A percentile compares a stretch with the other conserved stretches of the same genome.
Conservation (phyloP, 2,113 vertebrate species). For the Charadrius vociferus region DNA sequence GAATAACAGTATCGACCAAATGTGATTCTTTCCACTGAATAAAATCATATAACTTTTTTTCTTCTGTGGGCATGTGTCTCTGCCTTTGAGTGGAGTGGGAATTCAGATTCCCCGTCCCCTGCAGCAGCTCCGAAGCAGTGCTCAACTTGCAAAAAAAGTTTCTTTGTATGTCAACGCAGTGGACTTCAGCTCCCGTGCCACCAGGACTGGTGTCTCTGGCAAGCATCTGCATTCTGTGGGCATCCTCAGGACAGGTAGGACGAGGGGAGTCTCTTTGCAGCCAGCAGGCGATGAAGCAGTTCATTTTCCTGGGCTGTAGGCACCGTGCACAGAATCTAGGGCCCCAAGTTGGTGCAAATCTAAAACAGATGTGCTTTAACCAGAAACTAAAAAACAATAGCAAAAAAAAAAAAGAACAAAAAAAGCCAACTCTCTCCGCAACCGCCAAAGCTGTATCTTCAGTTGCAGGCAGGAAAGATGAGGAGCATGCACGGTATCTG, state of each 20-base stretch:
- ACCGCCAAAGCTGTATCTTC: accelerated
- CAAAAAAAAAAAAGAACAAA: neutral
- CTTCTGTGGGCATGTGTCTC: neutral
- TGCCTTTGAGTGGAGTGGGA: neutral
- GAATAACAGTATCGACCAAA: neutral
- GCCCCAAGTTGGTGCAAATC: neutral
- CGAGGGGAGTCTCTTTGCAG: neutral
- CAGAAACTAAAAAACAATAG: neutral
- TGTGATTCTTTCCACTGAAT: neutral
- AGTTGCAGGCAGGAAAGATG: neutral
- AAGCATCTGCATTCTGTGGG: accelerated
- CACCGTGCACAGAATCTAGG: neutral
- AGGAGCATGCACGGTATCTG: neutral
- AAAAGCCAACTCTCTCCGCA: neutral
- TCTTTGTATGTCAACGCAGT: accelerated
- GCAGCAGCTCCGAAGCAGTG: neutral
- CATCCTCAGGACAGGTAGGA: neutral
- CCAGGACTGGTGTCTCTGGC: neutral
- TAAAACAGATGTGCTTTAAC: neutral
- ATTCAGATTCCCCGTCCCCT: neutral
- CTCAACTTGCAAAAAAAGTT: neutral
- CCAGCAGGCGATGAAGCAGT: neutral
- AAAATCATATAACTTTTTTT: neutral
- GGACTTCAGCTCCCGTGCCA: accelerated
- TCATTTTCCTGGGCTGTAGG: neutral